Base-by-base conservation (phyloP, 2,888 invertebrate species). In the Agrotis ipsilon region DNA sequence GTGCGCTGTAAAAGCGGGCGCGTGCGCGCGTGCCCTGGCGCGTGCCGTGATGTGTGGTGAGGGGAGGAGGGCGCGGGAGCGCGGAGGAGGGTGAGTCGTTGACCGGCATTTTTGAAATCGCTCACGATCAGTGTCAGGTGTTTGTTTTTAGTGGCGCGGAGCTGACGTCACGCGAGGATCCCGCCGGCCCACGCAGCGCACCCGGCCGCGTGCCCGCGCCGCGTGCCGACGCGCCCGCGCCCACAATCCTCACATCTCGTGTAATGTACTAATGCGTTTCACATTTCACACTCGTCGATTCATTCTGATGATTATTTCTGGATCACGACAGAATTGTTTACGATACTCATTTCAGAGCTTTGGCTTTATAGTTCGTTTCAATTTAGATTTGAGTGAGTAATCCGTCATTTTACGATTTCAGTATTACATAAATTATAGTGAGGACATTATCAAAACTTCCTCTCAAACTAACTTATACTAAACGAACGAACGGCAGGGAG, bases 21-120 rank as follows among this genome's bases (percentile, higher is more conserved):
- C 75, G 73, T 75, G 78, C 72, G 68, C 62, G 59, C 70, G 57
- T 52, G 67, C 60, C 62, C 57, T 39, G 71, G 77, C 71, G 77
- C 78, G 76, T 75, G 80, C 75, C 81, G 60, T 75, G 70, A 59
- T 46, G 72, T 68, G 69, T 75, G 78, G 84, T 74, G 73, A 62
- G 75, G 72, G 32, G 76, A 16, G 70, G 62, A 68, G 66, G 49
- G 63, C 43, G 72, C 62, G 68, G 69, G 62, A 62, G 14, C 14
- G 51, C 13, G 14, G 27, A n/a, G 9, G 9, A 60, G 27, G n/a
- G 16, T 51, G 82, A 83, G 91, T 90, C 91, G 87, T 72, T 85
- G 91, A 91, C 91, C 91, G 88, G 72, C 87, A 81, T 83, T 82
- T 81, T 79, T 82, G 68, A 77, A 65, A 85, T 81, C 77, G 85